Evolutionary conservation across 2,797 vertebrate genomes (phyloP), one percentile per base, ranked within the genome.

Genomic region (Parotocinclus haroldoi): DNA sequence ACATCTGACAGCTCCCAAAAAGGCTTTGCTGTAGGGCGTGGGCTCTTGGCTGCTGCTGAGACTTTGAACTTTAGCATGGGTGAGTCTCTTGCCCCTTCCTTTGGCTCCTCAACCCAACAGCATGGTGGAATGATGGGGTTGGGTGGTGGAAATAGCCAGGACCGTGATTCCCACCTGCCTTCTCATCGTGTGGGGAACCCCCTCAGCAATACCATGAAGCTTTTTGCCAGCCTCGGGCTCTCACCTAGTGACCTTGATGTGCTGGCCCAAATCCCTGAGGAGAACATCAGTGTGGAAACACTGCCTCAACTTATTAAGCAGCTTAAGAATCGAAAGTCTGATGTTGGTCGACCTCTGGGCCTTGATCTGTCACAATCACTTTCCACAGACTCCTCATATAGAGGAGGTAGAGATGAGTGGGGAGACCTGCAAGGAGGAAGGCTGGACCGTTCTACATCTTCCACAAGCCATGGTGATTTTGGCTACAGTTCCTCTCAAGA

Each of bases 271-370:
- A 83, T 92, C 68, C 91, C 91, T 0, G 91, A 91, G 38, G 88
- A 91, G 38, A 87, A 89, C 66, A 90, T 91, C 81, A 90, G 87
- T 0, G 86, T 92, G 81, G 90, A 91, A 64, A 90, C 89, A 10
- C 82, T 92, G 72, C 90, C 90, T 0, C 84, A 79, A 50, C 87
- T 91, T 83, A 85, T 92, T 78, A 88, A 87, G 87, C 88, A 90
- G 78, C 85, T 91, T 66, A 91, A 91, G 81, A 88, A 78, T 69
- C 82, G 85, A 14, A 92, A 91, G 61, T 81, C 75, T 4, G 88
- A 86, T 8, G 0, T 56, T 0, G 76, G 84, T 50, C 77, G 87
- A 9, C 80, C 72, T 57, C 68, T 83, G 66, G 11, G 67, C 17
- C 59, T 73, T 8, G 70, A 73, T 44, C 62, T 71, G n/a, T 76